A percentile compares a stretch with the other conserved stretches of the same genome.
phyloP scores from a whole-genome alignment of 2,113 vertebrate species.

The Lagopus leucura region DNA sequence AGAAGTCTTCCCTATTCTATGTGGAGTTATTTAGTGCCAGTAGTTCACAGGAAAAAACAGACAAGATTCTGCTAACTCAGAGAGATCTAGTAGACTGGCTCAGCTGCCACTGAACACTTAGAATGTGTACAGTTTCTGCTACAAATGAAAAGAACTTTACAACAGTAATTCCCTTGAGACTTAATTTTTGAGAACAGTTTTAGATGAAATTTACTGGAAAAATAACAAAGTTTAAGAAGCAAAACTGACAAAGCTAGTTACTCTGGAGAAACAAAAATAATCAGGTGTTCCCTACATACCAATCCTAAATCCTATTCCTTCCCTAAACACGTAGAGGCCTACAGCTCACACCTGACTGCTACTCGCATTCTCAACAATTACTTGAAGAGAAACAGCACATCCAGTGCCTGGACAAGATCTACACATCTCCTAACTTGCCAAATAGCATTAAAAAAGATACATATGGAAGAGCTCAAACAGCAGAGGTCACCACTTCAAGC shows the following conservation, averaged over 20 bases:
- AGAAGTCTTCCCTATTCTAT: background rate
- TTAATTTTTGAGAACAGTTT: background rate
- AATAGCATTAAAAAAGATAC: background rate
- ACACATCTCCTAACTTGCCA: background rate
- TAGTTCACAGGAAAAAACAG: background rate
- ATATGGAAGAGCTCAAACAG: background rate
- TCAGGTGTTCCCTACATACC: background rate
- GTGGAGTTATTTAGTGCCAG: background rate
- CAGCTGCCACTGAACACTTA: background rate
- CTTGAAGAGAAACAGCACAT: background rate
- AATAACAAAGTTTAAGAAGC: background rate
- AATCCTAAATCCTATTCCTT: background rate
- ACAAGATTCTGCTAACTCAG: background rate
- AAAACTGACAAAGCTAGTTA: background rate
- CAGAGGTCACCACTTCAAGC: background rate
- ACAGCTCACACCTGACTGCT: background rate
- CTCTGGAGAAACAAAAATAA: background rate
- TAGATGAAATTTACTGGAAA: background rate
- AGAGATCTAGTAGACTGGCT: background rate
- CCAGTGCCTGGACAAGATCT: background rate
- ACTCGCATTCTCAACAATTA: background rate
- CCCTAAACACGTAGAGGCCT: background rate
- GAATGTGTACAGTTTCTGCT: accelerated
- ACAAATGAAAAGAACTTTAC: background rate
- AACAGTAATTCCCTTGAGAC: background rate